These are phyloP conservation scores for Linnaemya vulpina DNA, from an alignment of 2,888 invertebrate species.

Conservation along the genomic window DNA sequence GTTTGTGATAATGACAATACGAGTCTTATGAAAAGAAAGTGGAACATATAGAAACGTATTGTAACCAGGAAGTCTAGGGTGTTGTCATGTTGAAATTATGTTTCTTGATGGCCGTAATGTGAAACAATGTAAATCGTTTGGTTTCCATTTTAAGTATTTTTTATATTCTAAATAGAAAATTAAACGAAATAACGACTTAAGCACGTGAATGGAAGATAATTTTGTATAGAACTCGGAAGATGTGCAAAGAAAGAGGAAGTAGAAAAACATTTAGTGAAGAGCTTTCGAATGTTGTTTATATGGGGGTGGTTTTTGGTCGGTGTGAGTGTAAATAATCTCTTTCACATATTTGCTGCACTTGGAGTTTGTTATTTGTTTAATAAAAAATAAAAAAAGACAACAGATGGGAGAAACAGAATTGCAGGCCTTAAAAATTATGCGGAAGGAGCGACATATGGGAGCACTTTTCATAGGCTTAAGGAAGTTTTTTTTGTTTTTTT, in stretches of 20 bases:
- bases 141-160: neutral
- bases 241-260: conserved; percentile 16
- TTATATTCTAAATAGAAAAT: conserved; percentile 33
- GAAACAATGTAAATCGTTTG: conserved; percentile 61
- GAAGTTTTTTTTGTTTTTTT: no score
- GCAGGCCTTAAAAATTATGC: no score
- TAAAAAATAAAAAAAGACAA: no score
- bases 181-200: conserved; percentile 71
- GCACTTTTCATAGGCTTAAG: no score
- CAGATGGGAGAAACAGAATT: no score
- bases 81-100: conserved; percentile 65
- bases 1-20: conserved; percentile 25
- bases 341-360: neutral
- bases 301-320: neutral
- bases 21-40: conserved; percentile 30
- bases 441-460: no score
- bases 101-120: conserved; percentile 33
- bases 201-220: conserved; percentile 70
- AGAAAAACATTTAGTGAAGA: conserved; percentile 24
- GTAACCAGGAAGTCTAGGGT: conserved; percentile 68
- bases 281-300: neutral
- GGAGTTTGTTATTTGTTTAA: neutral
- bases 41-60: conserved; percentile 26
- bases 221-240: conserved; percentile 39
- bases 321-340: neutral